Base-by-base conservation (phyloP, 2,888 invertebrate genomes). In the Cosmorhoe ocellata region DNA sequence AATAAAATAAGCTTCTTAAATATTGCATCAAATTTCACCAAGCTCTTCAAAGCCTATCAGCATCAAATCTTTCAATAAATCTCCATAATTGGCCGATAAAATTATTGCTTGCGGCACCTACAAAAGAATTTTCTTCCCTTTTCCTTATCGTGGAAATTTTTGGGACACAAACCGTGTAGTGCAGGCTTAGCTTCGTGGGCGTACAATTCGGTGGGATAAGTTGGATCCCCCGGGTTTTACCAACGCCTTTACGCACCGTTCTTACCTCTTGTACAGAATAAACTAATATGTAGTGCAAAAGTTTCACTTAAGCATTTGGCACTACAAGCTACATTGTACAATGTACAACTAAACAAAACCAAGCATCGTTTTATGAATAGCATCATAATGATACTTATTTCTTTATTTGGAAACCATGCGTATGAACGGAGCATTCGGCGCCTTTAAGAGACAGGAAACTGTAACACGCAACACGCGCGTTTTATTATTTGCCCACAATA, bases 171-270 rank as follows among this genome's bases (percentile, higher is more conserved):
- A 76, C 74, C 69, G 71, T 73, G 72, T 76, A 76, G 75, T 71
- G 66, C 68, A 62, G 64, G 74, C 71, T 74, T 74, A 72, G 74
- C 64, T 56, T 67, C 69, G 75, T 76, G 73, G 74, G 71, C 74
- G 70, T 71, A 74, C 77, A 75, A 79, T 76, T 69, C 77, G 76
- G 67, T 67, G 69, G 71, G 74, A 79, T 76, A 84, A 84, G 85
- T 85, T 85, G 83, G 80, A 81, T 87, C 85, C 79, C 75, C 51
- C 44, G 79, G 81, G 88, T 82, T 81, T 82, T 80, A 71, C 76
- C 61, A 72, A 76, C 75, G 77, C 79, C 77, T 79, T 74, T 68
- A 73, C 72, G 73, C 75, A 74, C 66, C 63, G 60, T 64, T 51
- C 63, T 63, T 61, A 66, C 70, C 68, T 70, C 66, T 69, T 11